Conservation (phyloP, 2,888 invertebrate genomes). For the Pediacus dermestoides region DNA sequence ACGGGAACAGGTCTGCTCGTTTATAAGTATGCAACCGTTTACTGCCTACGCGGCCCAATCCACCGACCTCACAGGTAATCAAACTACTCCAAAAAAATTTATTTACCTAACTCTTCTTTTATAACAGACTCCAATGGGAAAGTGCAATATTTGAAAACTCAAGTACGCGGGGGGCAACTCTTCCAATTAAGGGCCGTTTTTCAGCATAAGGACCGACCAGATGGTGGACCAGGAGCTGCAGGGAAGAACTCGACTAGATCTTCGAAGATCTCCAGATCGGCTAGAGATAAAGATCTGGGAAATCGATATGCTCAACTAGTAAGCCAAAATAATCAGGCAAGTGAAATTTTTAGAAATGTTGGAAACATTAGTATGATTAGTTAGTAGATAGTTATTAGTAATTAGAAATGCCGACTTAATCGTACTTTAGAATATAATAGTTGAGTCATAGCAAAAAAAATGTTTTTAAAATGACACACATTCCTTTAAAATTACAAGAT, state of each 20-base stretch:
- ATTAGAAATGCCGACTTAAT: too few species aligned
- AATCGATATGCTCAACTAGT: constrained; percentile 69
- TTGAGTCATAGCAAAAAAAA: too few species aligned
- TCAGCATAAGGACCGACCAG: constrained; percentile 61
- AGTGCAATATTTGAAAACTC: constrained; percentile 65
- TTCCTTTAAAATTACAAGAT: too few species aligned
- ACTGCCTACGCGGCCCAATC: constrained; percentile 54
- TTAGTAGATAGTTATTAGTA: too few species aligned
- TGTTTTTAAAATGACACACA: too few species aligned
- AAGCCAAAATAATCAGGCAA: constrained; percentile 68
- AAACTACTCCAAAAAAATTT: constrained; percentile 1
- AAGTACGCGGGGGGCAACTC: constrained; percentile 68
- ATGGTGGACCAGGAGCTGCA: constrained; percentile 34
- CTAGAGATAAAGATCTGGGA: constrained; percentile 49
- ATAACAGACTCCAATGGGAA: constrained; percentile 30
- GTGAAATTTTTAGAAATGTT: neutral
- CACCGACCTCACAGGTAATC: constrained; percentile 41
- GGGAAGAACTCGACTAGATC: constrained; percentile 37
- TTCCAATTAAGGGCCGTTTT: constrained; percentile 71
- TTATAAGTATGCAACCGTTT: constrained; percentile 61
- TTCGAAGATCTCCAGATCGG: constrained; percentile 34
- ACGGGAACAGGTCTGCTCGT: constrained; percentile 65
- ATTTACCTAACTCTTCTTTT: too few species aligned
- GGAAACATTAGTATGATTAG: constrained; percentile 4
- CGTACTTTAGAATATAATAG: too few species aligned